Percentiles rank a stretch among this genome's conserved stretches.
phyloP scores from a whole-genome alignment of 2,797 vertebrate genomes.

The Acipenser ruthenus region DNA sequence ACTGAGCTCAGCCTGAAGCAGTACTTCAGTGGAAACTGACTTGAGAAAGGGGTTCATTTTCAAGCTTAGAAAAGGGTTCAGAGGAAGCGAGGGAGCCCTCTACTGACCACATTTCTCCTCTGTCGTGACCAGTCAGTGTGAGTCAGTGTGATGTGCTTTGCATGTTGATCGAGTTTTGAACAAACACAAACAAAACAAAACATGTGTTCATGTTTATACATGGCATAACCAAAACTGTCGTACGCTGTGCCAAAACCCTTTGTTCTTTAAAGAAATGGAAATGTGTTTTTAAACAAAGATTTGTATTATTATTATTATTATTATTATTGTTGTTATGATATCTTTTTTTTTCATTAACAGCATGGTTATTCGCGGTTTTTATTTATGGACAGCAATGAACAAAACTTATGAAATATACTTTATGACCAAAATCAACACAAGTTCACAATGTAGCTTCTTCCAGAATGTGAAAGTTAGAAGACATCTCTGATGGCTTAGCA shows the following conservation, averaged over 20 bases:
- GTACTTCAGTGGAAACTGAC: too few species aligned
- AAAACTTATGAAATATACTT: background rate
- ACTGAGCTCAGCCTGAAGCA: too few species aligned
- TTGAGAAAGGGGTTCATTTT: too few species aligned
- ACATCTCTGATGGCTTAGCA: slow-evolving; percentile 3
- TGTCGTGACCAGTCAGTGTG: background rate
- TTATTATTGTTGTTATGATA: background rate
- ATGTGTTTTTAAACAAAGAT: background rate
- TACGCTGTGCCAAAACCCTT: slow-evolving; percentile 27
- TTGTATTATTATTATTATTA: background rate
- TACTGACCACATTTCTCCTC: too few species aligned
- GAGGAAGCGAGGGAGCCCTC: too few species aligned
- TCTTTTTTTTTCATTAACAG: background rate
- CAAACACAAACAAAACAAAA: slow-evolving; percentile 7
- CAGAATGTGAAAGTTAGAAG: slow-evolving; percentile 10
- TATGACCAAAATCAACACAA: background rate
- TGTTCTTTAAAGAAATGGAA: background rate
- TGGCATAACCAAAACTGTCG: slow-evolving; percentile 22
- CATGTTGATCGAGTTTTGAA: background rate
- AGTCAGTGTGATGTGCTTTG: background rate
- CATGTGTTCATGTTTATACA: slow-evolving; percentile 14
- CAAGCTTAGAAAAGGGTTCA: too few species aligned
- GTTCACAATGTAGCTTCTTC: slow-evolving; percentile 3
- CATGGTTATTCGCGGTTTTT: background rate
- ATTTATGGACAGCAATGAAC: background rate